Base-by-base conservation (phyloP, 1,140 invertebrate species). In the Coptotermes formosanus region DNA sequence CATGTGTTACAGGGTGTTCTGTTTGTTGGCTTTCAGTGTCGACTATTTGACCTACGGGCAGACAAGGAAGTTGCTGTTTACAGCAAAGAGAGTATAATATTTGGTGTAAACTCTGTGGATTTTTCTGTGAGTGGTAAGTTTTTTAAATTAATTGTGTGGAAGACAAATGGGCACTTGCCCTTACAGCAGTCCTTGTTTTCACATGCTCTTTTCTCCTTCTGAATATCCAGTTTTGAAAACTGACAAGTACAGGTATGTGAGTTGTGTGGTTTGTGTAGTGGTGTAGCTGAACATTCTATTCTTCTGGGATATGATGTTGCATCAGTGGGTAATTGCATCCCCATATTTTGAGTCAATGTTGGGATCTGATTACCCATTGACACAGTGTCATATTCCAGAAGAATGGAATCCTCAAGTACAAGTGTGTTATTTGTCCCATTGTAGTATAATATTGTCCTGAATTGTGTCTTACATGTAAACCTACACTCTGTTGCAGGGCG, bases 61-160 rank as follows among this genome's bases (percentile, higher is more conserved):
- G 99, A 99, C 92, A 95, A 98, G 89, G 99, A 99, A 93, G 96
- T 99, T 45, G 98, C 98, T 52, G 94, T 98, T 87, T 99, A 99
- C 91, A 95, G 95, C 88, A 99, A 99, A 92, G 98, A 99, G 89
- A 99, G 97, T 91, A 97, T 99, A 88, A 97, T 99, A 89, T 99
- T 99, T 93, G 98, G 97, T 52, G 98, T 98, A 11, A 99, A 99
- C 92, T 96, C 97, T 14, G 98, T 99, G 64, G 99, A 99, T 91
- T 97, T 99, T 90, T 99, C 98, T 86, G 94, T 99, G 38, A 99
- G 98, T 91, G 98, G 96, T 96, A 91, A 90, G 92, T 91, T 55
- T 86, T 38, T 52, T 86, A 38, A 84, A 32, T 85, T 87, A 43
- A 86, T 83, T 4, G 23, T 32, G n/a, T 43, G 23, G 45, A 16